Base-by-base conservation (phyloP, 2,113 vertebrate genomes). In the Hippocampus comes region DNA sequence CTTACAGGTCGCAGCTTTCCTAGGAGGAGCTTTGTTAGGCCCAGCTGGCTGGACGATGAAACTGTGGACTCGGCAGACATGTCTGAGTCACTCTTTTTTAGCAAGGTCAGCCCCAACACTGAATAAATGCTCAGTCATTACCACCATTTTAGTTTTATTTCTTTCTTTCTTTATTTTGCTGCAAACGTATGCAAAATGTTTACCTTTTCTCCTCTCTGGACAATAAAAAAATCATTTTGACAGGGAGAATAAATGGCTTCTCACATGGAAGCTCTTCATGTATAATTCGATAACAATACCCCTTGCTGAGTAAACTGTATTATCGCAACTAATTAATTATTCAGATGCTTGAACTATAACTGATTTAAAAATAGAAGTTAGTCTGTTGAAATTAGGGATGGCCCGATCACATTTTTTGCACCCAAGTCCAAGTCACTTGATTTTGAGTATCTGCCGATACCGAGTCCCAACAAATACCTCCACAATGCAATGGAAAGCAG, bases 1-100 rank as follows among this genome's bases (percentile, higher is more conserved):
- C 89, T 89, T 56, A 85, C 91, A 23, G 88, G 90, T 43, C 90
- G 76, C 9, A 91, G 80, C 56, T 83, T 86, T 63, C 90, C 91
- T 69, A 95, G 94, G 53, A 92, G 93, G 78, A 98, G 96, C 89
- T 99, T 99, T 6, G 71, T 86, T 42, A 93, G 91, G 75, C 93
- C 94, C 81, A 97, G 97, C 90, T 95, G 93, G 93, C 79, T 95
- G 89, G 97, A 98, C 0, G 97, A 99, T 23, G 97, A 98, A 38
- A 92, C 83, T 0, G 93, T 93, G 21, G 96, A 98, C 4, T 94
- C 91, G 2, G 92, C 88, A 0, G 97, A 95, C 77, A 92, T 91
- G 0, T 90, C 94, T 0, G 94, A 94, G 84, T 96, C 94, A 0
- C 93, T 97, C 1, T 98, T 98, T 88, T 98, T 98, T 88, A 98